A percentile compares a stretch with the other conserved stretches of the same genome.
Conservation (phyloP, 1,140 invertebrate genomes). For the Rhizoglyphus robini region DNA sequence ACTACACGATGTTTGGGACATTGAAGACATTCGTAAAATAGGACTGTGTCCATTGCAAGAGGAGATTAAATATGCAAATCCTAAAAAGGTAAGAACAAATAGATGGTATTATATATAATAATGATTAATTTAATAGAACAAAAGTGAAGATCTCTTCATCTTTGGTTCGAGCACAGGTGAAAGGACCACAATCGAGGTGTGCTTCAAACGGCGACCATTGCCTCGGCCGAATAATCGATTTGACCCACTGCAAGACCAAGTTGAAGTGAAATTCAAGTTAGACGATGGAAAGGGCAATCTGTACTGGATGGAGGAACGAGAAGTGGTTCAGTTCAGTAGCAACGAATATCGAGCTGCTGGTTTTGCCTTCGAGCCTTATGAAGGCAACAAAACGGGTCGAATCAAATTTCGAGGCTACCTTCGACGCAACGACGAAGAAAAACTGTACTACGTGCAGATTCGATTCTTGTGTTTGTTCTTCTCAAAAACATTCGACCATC, state of each 20-base stretch:
- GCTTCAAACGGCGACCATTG: background rate
- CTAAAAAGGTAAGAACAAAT: background rate
- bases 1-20: background rate
- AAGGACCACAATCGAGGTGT: background rate
- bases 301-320: background rate
- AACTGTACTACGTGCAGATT: background rate
- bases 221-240: background rate
- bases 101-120: background rate
- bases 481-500: background rate
- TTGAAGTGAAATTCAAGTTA: background rate
- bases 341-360: background rate
- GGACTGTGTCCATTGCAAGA: background rate
- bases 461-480: conserved; percentile 4
- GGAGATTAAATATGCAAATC: background rate
- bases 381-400: background rate
- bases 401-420: conserved; percentile 12
- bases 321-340: background rate
- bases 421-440: background rate
- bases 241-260: background rate
- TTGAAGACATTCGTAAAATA: background rate
- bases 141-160: background rate
- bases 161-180: background rate
- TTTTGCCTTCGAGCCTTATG: background rate
- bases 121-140: background rate
- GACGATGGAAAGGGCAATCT: background rate